Conservation (phyloP, 2,113 vertebrate species). For the Gobius niger region DNA sequence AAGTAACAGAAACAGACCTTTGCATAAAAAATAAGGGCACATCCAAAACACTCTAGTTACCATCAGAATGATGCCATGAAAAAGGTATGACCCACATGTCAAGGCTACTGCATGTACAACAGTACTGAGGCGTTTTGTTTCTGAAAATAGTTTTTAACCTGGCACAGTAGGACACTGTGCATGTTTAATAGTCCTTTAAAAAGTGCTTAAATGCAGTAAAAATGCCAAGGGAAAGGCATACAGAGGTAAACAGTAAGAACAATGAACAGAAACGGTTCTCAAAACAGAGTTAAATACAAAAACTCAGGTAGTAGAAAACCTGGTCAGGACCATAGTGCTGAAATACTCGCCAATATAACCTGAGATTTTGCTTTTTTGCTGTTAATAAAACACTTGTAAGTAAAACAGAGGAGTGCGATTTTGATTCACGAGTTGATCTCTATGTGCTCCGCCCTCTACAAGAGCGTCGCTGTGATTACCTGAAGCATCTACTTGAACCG, state of each 20-base stretch:
- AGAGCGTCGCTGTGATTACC: too few species aligned
- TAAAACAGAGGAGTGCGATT: constrained; percentile 32
- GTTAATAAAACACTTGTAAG: constrained; percentile 34
- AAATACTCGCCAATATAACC: constrained; percentile 74
- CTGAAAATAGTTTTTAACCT: constrained; percentile 16
- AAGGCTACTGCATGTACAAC: constrained; percentile 76
- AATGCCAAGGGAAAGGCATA: constrained; percentile 32
- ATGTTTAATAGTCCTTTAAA: constrained; percentile 92
- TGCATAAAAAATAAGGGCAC: constrained; percentile 5
- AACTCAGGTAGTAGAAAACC: constrained; percentile 32
- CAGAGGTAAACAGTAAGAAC: constrained; percentile 28
- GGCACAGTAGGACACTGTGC: constrained; percentile 76
- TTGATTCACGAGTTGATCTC: constrained; percentile 29
- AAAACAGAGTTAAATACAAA: constrained; percentile 65
- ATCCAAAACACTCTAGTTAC: background rate
- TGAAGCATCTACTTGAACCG: too few species aligned
- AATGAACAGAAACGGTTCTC: constrained; percentile 66
- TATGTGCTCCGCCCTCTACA: constrained; percentile 31
- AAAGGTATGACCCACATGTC: constrained; percentile 73
- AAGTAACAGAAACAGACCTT: constrained; percentile 14
- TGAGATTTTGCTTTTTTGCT: constrained; percentile 73
- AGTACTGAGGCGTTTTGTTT: constrained; percentile 62
- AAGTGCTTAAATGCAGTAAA: constrained; percentile 87
- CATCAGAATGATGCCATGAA: constrained; percentile 78
- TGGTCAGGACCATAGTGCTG: constrained; percentile 77